A percentile compares a stretch with the other conserved stretches of the same genome.
phyloP scores from a whole-genome alignment of 2,888 invertebrate genomes.

The Ectemnius cavifrons region DNA sequence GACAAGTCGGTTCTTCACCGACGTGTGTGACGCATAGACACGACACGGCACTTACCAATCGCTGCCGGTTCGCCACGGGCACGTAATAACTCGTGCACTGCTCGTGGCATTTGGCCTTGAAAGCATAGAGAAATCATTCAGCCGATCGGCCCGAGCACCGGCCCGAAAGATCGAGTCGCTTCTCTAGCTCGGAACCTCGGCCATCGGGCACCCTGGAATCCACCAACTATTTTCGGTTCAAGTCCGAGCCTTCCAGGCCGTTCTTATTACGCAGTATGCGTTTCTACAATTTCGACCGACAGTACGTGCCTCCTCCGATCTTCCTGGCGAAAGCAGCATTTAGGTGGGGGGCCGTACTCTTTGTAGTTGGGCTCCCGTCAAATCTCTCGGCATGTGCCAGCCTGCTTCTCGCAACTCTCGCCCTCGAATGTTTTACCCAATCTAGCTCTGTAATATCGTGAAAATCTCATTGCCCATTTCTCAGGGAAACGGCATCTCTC shows the following conservation, averaged over 20 bases:
- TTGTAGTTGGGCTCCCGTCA: slow-evolving; percentile 28
- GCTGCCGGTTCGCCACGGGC: slow-evolving; percentile 58
- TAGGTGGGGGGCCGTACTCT: slow-evolving; percentile 19
- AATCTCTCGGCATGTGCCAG: slow-evolving; percentile 36
- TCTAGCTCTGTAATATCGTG: background rate
- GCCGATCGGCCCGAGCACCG: slow-evolving; percentile 35
- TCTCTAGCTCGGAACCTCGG: background rate
- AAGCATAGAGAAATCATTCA: slow-evolving; percentile 50
- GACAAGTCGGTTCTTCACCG: slow-evolving; percentile 55
- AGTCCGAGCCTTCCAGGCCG: slow-evolving; percentile 6
- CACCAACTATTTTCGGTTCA: background rate
- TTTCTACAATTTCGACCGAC: slow-evolving; percentile 21
- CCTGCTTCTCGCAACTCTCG: slow-evolving; percentile 31
- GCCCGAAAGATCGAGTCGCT: slow-evolving; percentile 16
- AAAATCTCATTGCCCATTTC: background rate
- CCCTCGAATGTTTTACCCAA: slow-evolving; percentile 28
- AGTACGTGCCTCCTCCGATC: slow-evolving; percentile 18
- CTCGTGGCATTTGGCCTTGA: slow-evolving; percentile 68
- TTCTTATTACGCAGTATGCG: slow-evolving; percentile 27
- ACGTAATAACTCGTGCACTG: slow-evolving; percentile 67
- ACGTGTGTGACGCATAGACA: slow-evolving; percentile 62
- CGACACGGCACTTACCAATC: slow-evolving; percentile 59
- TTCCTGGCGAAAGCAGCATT: slow-evolving; percentile 38
- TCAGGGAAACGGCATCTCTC: background rate
- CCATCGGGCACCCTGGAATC: background rate